Conservation (phyloP, 2,888 invertebrate species). For the Nineta flava region DNA sequence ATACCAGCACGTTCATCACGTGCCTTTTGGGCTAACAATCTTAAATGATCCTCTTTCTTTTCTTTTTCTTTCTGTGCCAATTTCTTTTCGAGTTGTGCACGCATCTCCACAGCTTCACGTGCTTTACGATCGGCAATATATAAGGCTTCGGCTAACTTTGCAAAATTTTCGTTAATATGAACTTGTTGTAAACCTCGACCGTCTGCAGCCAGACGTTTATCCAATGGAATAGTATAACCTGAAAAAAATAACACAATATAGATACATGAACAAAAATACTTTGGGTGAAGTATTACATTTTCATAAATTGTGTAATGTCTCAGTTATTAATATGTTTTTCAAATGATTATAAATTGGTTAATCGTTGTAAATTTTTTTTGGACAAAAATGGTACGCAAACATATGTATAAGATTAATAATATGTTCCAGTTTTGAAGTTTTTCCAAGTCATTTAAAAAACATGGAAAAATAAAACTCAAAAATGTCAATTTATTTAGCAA, state of each 20-base stretch:
- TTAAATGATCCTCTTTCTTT: constrained; percentile 88
- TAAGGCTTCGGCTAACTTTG: constrained; percentile 91
- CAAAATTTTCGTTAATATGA: constrained; percentile 98
- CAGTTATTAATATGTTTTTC: no score
- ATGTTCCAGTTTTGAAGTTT: no score
- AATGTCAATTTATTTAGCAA: neutral
- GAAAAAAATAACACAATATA: constrained; percentile 26
- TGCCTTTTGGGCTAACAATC: constrained; percentile 86
- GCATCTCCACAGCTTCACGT: constrained; percentile 90
- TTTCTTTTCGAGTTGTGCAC: constrained; percentile 91
- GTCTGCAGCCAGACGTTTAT: constrained; percentile 95
- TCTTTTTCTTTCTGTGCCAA: constrained; percentile 96
- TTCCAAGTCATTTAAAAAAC: no score
- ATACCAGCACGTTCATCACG: constrained; percentile 88
- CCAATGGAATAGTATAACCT: constrained; percentile 89
- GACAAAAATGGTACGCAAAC: no score
- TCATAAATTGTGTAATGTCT: no score
- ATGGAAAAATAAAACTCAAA: no score
- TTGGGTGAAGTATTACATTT: no score
- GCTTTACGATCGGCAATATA: constrained; percentile 96
- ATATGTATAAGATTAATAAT: no score
- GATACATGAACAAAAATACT: no score
- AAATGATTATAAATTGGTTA: no score
- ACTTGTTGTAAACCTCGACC: constrained; percentile 93
- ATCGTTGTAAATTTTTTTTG: no score